These are phyloP conservation scores for Riparia riparia DNA, from an alignment of 2,113 vertebrate species.

Conservation along the genomic window DNA sequence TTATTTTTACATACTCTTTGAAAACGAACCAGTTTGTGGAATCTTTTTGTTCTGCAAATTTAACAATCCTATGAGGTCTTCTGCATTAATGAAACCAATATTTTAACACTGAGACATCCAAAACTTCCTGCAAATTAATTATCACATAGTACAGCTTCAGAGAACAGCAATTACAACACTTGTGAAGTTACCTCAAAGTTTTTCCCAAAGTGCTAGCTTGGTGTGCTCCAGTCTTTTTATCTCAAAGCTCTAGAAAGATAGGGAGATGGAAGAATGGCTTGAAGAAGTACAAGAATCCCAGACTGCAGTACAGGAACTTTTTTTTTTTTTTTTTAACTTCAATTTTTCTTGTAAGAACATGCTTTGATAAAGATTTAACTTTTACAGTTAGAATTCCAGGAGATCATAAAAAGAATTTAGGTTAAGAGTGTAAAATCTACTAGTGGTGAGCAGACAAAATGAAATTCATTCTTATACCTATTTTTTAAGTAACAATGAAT, in stretches of 20 bases:
- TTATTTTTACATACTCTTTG: conserved; percentile 12
- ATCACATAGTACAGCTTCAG: neutral
- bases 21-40: conserved; percentile 19
- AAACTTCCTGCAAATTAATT: conserved; percentile 28
- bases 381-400: neutral
- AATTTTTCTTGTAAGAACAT: neutral
- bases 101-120: neutral
- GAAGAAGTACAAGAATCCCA: neutral
- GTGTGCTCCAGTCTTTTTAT: neutral
- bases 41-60: neutral
- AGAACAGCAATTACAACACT: neutral
- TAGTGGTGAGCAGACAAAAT: neutral
- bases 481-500: neutral
- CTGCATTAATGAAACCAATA: neutral
- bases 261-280: neutral
- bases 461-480: neutral
- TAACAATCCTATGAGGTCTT: neutral
- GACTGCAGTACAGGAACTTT: neutral
- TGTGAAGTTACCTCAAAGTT: neutral
- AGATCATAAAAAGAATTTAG: neutral
- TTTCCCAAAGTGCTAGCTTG: neutral
- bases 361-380: neutral
- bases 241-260: neutral
- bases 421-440: neutral
- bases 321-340: neutral